Conservation (phyloP, 2,113 vertebrate species). For the Sigmodon hispidus region DNA sequence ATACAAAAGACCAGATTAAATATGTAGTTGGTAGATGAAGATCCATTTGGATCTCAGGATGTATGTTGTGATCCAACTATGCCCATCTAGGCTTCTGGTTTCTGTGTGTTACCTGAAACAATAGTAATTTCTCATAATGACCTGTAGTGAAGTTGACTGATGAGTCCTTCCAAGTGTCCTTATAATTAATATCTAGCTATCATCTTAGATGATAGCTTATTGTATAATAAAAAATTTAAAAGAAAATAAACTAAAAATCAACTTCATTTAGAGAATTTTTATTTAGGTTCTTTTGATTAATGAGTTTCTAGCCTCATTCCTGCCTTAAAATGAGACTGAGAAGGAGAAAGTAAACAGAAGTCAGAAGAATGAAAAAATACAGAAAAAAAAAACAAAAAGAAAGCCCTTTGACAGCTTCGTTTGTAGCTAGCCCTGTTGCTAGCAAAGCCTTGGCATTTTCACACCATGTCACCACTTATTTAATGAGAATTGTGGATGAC, state of each 20-base stretch:
- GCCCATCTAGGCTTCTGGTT: neutral
- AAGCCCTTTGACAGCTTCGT: neutral
- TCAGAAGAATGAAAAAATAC: neutral
- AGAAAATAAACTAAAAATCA: neutral
- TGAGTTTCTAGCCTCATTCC: neutral
- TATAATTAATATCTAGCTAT: neutral
- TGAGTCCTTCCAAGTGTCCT: neutral
- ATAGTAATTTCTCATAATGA: neutral
- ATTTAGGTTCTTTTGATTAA: neutral
- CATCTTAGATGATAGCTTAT: neutral
- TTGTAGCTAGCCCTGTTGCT: neutral
- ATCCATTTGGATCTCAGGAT: neutral
- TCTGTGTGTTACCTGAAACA: neutral
- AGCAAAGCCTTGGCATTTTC: neutral
- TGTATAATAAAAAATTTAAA: neutral
- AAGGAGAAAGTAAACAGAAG: neutral
- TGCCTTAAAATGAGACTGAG: neutral
- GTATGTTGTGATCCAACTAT: neutral
- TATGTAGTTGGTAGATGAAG: neutral
- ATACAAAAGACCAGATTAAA: neutral
- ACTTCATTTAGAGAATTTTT: neutral
- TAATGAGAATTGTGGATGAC: neutral
- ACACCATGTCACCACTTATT: neutral
- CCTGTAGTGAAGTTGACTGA: neutral
- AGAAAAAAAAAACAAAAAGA: neutral